Evolutionary conservation across 2,888 invertebrate genomes (phyloP).

Genomic region (Agriopis leucophaearia): DNA sequence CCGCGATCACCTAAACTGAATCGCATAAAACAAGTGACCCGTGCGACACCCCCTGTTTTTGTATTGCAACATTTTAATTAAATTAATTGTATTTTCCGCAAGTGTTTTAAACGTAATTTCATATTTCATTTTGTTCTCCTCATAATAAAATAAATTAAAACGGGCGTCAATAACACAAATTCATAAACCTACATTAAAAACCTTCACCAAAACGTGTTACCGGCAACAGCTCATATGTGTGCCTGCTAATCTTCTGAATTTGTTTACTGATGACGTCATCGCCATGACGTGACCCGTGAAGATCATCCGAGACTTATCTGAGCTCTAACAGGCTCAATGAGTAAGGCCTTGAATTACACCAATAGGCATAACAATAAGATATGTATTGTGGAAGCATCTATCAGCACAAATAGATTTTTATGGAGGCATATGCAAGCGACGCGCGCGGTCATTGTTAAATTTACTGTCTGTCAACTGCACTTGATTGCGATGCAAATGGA

Average conservation of each 20-base stretch:
- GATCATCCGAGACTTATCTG: conserved; percentile 17
- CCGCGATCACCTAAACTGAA: too few relatives aligned
- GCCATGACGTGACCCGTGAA: conserved; percentile 18
- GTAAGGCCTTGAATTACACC: conserved; percentile 30
- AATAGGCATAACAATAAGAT: conserved; percentile 29
- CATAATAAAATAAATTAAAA: too few relatives aligned
- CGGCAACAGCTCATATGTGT: background rate
- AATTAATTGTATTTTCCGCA: too few relatives aligned
- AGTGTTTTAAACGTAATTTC: too few relatives aligned
- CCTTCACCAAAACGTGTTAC: background rate
- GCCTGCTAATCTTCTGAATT: conserved; percentile 7
- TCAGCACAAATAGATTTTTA: conserved; percentile 26
- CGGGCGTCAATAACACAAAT: too few relatives aligned
- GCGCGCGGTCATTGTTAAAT: conserved; percentile 8
- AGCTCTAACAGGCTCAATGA: conserved; percentile 26
- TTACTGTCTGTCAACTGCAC: conserved; percentile 10
- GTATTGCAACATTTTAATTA: too few relatives aligned
- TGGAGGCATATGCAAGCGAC: conserved; percentile 1
- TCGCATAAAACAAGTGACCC: too few relatives aligned
- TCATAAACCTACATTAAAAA: too few relatives aligned
- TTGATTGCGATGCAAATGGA: conserved; percentile 7
- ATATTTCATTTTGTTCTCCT: too few relatives aligned
- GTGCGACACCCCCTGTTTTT: too few relatives aligned
- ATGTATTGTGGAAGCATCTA: conserved; percentile 27
- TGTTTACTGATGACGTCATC: conserved; percentile 21